phyloP scores from a whole-genome alignment of 2,113 vertebrate genomes.

The Emydura subglobosa region DNA sequence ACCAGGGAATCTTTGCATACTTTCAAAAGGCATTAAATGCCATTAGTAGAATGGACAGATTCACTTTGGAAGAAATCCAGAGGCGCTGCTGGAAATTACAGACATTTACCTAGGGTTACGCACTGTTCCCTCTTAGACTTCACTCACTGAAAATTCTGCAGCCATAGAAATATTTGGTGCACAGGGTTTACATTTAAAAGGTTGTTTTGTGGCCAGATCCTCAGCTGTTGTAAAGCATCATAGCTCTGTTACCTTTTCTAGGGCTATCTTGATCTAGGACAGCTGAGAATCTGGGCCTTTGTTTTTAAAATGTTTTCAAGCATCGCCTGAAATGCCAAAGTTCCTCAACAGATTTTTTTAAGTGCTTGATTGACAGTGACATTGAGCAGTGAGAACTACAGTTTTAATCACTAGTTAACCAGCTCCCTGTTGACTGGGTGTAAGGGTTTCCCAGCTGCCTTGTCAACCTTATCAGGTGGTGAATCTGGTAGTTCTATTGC shows the following conservation, averaged over 20 bases:
- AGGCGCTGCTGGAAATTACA: neutral
- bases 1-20: neutral
- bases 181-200: neutral
- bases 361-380: neutral
- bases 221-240: neutral
- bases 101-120: accelerated
- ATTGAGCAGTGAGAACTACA: neutral
- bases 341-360: neutral
- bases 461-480: neutral
- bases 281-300: accelerated
- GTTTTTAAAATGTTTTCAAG: neutral
- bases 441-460: neutral
- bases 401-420: neutral
- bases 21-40: neutral
- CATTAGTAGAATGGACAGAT: neutral
- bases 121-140: neutral
- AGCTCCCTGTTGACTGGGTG: neutral
- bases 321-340: accelerated
- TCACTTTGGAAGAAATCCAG: neutral
- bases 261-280: neutral
- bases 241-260: accelerated
- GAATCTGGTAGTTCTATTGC: neutral
- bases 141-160: neutral
- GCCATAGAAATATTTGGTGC: neutral
- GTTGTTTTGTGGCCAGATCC: neutral